Evolutionary conservation across 2,888 invertebrate genomes (phyloP).

Genomic region (Ecliptopera silaceata): DNA sequence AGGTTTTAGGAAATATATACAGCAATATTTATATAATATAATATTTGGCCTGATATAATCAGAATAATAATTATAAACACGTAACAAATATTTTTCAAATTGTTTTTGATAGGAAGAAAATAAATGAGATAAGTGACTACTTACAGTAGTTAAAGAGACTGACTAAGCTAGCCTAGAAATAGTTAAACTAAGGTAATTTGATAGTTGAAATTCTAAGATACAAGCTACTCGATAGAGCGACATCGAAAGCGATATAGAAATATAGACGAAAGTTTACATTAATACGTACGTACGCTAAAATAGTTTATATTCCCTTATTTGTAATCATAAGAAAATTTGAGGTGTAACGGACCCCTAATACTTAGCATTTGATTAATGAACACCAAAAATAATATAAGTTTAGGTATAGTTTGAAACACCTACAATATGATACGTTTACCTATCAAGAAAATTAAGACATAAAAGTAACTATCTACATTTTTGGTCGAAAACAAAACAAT

Average conservation of each 20-base stretch:
- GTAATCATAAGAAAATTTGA: constrained; percentile 80
- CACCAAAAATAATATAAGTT: constrained; percentile 12
- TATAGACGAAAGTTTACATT: constrained; percentile 60
- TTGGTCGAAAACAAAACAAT: background rate
- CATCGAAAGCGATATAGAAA: constrained; percentile 79
- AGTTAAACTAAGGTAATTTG: constrained; percentile 24
- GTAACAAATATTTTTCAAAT: background rate
- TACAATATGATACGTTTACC: background rate
- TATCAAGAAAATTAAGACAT: too few species aligned
- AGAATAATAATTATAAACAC: background rate
- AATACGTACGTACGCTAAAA: too few species aligned
- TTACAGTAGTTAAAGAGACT: constrained; percentile 15
- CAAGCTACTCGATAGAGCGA: constrained; percentile 54
- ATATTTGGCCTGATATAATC: constrained; percentile 3
- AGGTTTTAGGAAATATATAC: constrained; percentile 18
- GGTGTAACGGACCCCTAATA: constrained; percentile 46
- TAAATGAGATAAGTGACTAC: constrained; percentile 8
- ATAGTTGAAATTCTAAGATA: constrained; percentile 27
- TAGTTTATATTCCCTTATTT: constrained; percentile 70
- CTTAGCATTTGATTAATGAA: constrained; percentile 46
- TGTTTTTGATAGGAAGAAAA: constrained; percentile 1
- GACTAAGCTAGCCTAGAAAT: constrained; percentile 9
- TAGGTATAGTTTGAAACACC: too few species aligned
- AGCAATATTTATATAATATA: constrained; percentile 4
- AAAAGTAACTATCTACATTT: background rate